These are phyloP conservation scores for Deroptyus accipitrinus DNA, from an alignment of 2,113 vertebrate genomes.

Conservation along the genomic window DNA sequence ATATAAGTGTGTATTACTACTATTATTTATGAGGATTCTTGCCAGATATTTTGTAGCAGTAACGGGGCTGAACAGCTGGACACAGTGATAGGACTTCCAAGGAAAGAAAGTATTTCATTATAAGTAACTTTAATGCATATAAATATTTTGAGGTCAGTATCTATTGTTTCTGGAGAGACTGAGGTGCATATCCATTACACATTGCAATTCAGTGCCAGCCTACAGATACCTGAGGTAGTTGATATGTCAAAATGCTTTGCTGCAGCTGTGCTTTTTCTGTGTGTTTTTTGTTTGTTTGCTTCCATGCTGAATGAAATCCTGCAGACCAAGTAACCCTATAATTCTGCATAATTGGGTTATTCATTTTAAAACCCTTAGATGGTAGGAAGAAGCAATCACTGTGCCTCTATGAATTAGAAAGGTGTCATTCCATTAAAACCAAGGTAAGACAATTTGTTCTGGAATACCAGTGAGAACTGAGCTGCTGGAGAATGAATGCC, in stretches of 20 bases:
- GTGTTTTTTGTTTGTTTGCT: constrained; percentile 16
- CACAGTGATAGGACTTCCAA: not conserved
- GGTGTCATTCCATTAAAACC: constrained; percentile 7
- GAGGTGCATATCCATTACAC: not conserved
- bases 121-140: not conserved
- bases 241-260: not conserved
- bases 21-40: not conserved
- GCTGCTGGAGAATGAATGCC: not conserved
- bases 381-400: not conserved
- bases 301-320: not conserved
- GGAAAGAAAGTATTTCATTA: not conserved
- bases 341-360: constrained; percentile 42
- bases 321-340: not conserved
- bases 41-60: not conserved
- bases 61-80: not conserved
- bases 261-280: not conserved
- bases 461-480: not conserved
- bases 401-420: constrained; percentile 18
- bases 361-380: constrained; percentile 3
- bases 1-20: not conserved
- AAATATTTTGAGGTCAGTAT: not conserved
- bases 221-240: not conserved
- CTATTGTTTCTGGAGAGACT: not conserved
- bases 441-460: constrained; percentile 22
- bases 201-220: not conserved